Base-by-base conservation (phyloP, 2,888 invertebrate species). In the Laspeyria flexula region DNA sequence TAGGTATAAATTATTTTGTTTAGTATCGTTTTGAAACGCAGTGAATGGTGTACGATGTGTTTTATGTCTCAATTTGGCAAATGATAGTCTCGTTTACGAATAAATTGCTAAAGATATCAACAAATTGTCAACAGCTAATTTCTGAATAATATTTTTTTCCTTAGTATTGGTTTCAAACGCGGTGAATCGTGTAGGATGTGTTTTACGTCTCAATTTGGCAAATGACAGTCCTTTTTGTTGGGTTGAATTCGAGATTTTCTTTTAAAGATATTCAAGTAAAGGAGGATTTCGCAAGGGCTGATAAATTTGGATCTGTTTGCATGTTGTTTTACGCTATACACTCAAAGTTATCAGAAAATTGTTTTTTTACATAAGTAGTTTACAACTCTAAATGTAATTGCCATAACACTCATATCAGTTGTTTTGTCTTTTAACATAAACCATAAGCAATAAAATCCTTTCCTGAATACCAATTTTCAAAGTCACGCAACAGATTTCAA, bases 51-150 rank as follows among this genome's bases (percentile, higher is more conserved):
- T 34, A 37, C 35, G 34, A 60, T 53, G 25, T 41, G 12, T 37
- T 27, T 27, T 37, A 60, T 51, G 58, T 55, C 57, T 60, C 63
- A 65, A 66, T 73, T 72, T 71, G 47, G 45, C 48, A 57, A 73
- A 73, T 68, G 61, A 61, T 47, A 57, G 46, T 40, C 54, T n/a
- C n/a, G n/a, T n/a, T n/a, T n/a, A n/a, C n/a, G n/a, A n/a, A n/a
- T n/a, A n/a, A n/a, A n/a, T n/a, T n/a, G n/a, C n/a, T n/a, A n/a
- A n/a, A n/a, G n/a, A n/a, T n/a, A n/a, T n/a, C n/a, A n/a, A n/a
- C n/a, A n/a, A n/a, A n/a, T n/a, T n/a, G n/a, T n/a, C n/a, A n/a
- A n/a, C n/a, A n/a, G n/a, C n/a, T n/a, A n/a, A n/a, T n/a, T n/a
- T n/a, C n/a, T n/a, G n/a, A n/a, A n/a, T n/a, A n/a, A n/a, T 1